These are phyloP conservation scores for Hippolais icterina DNA, from an alignment of 2,113 vertebrate species.

Conservation along the genomic window DNA sequence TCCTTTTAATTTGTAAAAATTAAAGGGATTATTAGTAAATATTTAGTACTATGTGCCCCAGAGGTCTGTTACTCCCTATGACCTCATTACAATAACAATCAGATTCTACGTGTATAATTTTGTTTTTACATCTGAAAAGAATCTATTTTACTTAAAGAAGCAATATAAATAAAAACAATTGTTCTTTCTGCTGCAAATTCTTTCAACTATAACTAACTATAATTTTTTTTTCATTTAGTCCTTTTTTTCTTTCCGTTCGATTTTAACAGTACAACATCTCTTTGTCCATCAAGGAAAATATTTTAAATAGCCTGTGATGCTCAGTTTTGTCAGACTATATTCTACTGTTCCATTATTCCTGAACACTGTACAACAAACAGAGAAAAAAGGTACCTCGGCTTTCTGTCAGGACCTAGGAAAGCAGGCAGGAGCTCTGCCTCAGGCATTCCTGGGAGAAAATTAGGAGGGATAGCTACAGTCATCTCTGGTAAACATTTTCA, in stretches of 20 bases:
- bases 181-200: not conserved
- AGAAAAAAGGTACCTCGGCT: not conserved
- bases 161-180: not conserved
- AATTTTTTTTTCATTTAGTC: not conserved
- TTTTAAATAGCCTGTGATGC: not conserved
- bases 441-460: slow-evolving; percentile 24
- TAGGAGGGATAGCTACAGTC: not conserved
- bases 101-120: not conserved
- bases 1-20: not conserved
- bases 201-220: not conserved
- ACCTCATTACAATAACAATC: not conserved
- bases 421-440: not conserved
- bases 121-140: not conserved
- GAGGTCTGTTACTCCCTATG: not conserved
- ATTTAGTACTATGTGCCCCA: not conserved
- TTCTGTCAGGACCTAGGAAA: not conserved
- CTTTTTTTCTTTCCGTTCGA: not conserved
- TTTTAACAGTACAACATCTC: not conserved
- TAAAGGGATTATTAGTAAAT: not conserved
- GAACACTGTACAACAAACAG: not conserved
- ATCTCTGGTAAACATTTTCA: not conserved
- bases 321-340: not conserved
- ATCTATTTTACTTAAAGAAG: not conserved
- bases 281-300: not conserved
- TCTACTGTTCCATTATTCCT: not conserved